Conservation (phyloP, 2,113 vertebrate species). For the Misgurnus anguillicaudatus region DNA sequence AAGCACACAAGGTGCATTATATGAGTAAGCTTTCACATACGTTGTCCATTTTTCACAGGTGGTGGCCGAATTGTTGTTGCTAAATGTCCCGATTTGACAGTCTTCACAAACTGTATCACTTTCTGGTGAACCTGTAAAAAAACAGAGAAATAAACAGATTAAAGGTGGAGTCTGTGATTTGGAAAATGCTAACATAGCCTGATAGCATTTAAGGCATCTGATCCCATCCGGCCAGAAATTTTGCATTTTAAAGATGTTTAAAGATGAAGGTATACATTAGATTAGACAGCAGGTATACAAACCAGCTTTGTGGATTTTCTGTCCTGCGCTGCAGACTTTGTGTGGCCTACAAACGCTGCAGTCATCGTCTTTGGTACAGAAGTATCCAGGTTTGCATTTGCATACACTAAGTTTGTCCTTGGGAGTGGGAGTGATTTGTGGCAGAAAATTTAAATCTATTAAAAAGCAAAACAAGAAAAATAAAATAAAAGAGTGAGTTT, state of each 20-base stretch:
- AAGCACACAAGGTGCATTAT: not conserved
- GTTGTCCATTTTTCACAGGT: not conserved
- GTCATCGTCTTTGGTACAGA: conserved; percentile 46
- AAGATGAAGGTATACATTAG: not conserved
- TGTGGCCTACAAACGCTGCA: conserved; percentile 63
- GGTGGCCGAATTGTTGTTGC: not conserved
- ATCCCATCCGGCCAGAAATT: too few relatives aligned
- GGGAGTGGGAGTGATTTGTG: accelerated
- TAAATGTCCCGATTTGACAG: conserved; percentile 7
- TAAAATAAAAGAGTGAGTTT: not conserved
- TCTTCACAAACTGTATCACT: not conserved
- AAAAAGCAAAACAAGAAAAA: not conserved
- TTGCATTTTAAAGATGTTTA: too few relatives aligned
- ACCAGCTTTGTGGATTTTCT: conserved; percentile 48
- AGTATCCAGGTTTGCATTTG: conserved; percentile 56
- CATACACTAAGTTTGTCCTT: conserved; percentile 16
- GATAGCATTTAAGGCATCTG: too few relatives aligned
- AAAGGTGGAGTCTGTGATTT: not conserved
- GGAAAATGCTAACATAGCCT: too few relatives aligned
- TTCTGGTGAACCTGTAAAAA: not conserved
- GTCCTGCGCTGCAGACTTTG: conserved; percentile 54
- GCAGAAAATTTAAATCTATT: conserved; percentile 64
- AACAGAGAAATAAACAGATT: not conserved
- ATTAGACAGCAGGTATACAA: not conserved
- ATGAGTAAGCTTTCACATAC: not conserved